phyloP scores from a whole-genome alignment of 2,888 invertebrate species.

The Sarcophaga carnaria region DNA sequence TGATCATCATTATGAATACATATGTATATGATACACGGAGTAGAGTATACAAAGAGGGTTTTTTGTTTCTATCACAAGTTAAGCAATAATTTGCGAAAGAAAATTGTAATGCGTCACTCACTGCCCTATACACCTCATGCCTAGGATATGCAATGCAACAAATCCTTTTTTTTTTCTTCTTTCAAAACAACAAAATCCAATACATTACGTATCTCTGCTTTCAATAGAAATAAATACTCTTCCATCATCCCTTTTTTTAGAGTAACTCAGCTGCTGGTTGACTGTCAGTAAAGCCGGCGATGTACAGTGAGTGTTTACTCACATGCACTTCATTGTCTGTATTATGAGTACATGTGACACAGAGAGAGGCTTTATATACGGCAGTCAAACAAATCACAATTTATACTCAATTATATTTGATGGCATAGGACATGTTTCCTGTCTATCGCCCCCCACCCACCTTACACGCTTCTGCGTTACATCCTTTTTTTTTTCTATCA shows the following conservation, averaged over 20 bases:
- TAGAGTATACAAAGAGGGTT: too few relatives aligned
- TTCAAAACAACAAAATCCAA: conserved; percentile 29
- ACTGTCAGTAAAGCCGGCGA: not conserved
- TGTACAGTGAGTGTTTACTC: not conserved
- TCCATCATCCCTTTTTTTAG: not conserved
- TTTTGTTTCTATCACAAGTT: too few relatives aligned
- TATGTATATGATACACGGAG: too few relatives aligned
- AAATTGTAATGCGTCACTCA: too few relatives aligned
- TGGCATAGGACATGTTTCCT: not conserved
- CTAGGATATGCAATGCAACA: conserved; percentile 40
- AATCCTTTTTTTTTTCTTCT: conserved; percentile 17
- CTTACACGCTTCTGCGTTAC: not conserved
- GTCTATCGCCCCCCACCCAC: not conserved
- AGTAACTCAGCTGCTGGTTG: not conserved
- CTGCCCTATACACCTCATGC: conserved; percentile 22
- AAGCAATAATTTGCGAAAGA: not conserved
- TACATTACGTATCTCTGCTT: conserved; percentile 4
- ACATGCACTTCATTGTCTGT: not conserved
- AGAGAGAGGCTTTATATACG: conserved; percentile 1
- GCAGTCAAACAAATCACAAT: conserved; percentile 43
- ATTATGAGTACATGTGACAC: conserved; percentile 10
- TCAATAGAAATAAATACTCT: not conserved
- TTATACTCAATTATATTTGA: conserved; percentile 11
- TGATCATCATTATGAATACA: too few relatives aligned
- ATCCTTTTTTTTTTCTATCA: not conserved